Percentiles rank a stretch among this genome's conserved stretches.
Evolutionary conservation across 2,888 invertebrate species (phyloP).

Genomic region (Eupsilia transversa): DNA sequence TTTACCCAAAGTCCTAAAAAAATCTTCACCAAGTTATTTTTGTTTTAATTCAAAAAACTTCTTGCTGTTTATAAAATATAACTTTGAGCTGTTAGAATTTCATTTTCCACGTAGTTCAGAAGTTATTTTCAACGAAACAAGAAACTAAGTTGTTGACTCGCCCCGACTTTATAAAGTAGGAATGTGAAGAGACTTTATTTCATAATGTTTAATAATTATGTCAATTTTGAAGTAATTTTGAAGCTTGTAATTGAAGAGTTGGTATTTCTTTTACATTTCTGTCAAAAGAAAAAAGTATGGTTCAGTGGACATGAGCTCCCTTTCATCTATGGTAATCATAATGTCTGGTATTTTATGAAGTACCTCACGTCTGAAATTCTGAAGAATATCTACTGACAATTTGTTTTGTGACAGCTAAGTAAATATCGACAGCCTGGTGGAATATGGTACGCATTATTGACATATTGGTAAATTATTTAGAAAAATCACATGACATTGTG

Average conservation of each 20-base stretch:
- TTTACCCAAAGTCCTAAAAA: conserved; percentile 29
- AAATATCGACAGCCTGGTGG: too few species aligned
- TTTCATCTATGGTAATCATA: conserved; percentile 1
- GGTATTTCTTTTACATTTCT: conserved; percentile 10
- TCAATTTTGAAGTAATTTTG: conserved; percentile 28
- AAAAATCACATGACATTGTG: too few species aligned
- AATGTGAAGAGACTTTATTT: conserved; percentile 52
- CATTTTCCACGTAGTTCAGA: conserved; percentile 54
- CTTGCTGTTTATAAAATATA: conserved; percentile 37
- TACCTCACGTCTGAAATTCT: background rate
- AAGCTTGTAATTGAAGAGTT: conserved; percentile 24
- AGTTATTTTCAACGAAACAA: conserved; percentile 47
- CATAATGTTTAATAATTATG: conserved; percentile 31
- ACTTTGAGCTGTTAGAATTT: conserved; percentile 56
- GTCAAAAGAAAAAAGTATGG: background rate
- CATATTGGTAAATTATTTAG: too few species aligned
- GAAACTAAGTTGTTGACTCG: conserved; percentile 45
- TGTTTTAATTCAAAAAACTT: conserved; percentile 50
- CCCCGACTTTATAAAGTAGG: conserved; percentile 37
- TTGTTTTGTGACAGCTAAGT: too few species aligned
- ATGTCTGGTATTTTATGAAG: conserved; percentile 2
- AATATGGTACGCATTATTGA: too few species aligned
- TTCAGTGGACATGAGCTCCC: background rate
- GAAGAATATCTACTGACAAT: too few species aligned
- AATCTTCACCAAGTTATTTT: conserved; percentile 33